phyloP scores from a whole-genome alignment of 1,140 invertebrate genomes.

The Pogonognathellus flavescens region DNA sequence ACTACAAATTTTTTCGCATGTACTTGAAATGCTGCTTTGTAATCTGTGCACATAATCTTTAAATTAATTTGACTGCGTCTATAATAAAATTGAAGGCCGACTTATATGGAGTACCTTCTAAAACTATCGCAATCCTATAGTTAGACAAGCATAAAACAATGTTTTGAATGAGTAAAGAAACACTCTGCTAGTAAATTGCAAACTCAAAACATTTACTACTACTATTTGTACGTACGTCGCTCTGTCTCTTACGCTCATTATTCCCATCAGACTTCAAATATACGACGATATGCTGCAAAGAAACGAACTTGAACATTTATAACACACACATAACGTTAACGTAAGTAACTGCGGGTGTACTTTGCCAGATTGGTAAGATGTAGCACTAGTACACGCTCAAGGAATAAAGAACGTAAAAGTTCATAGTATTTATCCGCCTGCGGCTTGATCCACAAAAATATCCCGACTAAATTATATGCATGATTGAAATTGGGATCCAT shows the following conservation, averaged over 20 bases:
- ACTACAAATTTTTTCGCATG: constrained; percentile 12
- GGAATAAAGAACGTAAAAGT: not conserved
- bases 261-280: too few relatives aligned
- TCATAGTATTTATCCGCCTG: not conserved
- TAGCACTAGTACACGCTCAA: not conserved
- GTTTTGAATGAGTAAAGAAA: not conserved
- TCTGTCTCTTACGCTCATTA: too few relatives aligned
- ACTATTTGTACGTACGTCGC: too few relatives aligned
- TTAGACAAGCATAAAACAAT: not conserved
- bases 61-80: constrained; percentile 35
- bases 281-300: too few relatives aligned
- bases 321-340: too few relatives aligned
- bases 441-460: constrained; percentile 36
- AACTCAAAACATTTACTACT: too few relatives aligned
- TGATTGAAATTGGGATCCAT: constrained; percentile 48
- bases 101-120: not conserved
- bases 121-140: not conserved
- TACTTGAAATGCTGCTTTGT: constrained; percentile 39
- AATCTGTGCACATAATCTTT: constrained; percentile 40
- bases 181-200: too few relatives aligned
- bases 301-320: too few relatives aligned
- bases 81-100: constrained; percentile 39
- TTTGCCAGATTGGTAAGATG: too few relatives aligned
- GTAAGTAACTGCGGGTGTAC: too few relatives aligned
- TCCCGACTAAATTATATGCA: constrained; percentile 30